phyloP scores from a whole-genome alignment of 2,797 vertebrate genomes.

The Tauraco hartlaubi region DNA sequence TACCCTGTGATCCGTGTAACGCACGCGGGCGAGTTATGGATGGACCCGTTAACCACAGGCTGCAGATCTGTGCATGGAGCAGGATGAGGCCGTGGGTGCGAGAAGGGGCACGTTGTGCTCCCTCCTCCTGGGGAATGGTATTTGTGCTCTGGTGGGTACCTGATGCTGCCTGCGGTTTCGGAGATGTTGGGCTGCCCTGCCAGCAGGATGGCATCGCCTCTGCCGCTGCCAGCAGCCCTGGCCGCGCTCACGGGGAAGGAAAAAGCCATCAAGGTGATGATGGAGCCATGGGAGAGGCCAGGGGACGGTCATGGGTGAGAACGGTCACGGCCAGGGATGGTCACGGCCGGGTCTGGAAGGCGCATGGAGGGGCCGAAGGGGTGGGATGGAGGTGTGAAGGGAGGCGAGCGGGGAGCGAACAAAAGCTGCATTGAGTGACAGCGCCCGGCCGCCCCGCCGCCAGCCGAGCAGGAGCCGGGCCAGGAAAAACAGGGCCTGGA shows the following conservation, averaged over 20 bases:
- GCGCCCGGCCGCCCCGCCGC: neutral
- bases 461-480: constrained; percentile 53
- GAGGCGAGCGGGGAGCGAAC: neutral
- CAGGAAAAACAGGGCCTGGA: constrained; percentile 68
- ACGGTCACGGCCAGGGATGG: neutral
- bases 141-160: neutral
- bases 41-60: neutral
- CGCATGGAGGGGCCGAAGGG: neutral
- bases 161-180: fast-evolving
- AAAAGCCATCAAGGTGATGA: fast-evolving
- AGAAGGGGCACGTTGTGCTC: neutral
- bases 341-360: neutral
- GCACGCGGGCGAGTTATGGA: fast-evolving
- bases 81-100: neutral
- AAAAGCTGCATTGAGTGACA: constrained; percentile 60
- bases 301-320: neutral
- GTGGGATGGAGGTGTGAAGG: constrained; percentile 5
- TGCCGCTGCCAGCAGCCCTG: neutral
- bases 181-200: neutral
- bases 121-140: neutral
- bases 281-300: neutral
- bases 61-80: neutral
- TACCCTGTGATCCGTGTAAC: fast-evolving
- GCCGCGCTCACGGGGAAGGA: fast-evolving
- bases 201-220: neutral